Evolutionary conservation across 2,113 vertebrate genomes (phyloP).

Genomic region (Bubo blakistoni): DNA sequence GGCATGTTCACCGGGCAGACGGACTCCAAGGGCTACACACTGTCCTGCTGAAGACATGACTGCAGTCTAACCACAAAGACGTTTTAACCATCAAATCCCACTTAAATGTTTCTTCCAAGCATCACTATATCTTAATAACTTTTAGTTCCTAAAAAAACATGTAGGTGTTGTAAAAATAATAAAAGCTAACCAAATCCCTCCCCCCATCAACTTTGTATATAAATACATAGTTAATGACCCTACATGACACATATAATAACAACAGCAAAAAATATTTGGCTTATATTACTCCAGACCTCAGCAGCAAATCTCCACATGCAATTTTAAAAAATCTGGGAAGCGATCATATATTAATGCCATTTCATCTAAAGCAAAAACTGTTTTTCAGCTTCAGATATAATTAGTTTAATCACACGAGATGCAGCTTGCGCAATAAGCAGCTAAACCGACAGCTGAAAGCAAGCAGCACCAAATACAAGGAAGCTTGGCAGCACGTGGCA

Average conservation of each 20-base stretch:
- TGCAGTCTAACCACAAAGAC: neutral
- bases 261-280: neutral
- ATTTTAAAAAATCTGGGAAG: neutral
- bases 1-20: accelerated
- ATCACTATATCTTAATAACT: neutral
- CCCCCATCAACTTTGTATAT: neutral
- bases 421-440: accelerated
- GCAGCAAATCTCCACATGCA: neutral
- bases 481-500: neutral
- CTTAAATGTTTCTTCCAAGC: neutral
- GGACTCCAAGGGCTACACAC: accelerated
- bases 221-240: neutral
- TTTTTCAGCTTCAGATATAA: neutral
- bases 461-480: neutral
- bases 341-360: neutral
- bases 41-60: neutral
- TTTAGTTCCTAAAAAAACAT: neutral
- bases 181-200: neutral
- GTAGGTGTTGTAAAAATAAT: neutral
- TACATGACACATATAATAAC: neutral
- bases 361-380: neutral
- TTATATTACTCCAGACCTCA: neutral
- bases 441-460: neutral
- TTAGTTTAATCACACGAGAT: neutral
- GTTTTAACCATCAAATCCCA: neutral